These are phyloP conservation scores for Heliconius hewitsoni DNA, from an alignment of 1,140 invertebrate species.

Conservation along the genomic window DNA sequence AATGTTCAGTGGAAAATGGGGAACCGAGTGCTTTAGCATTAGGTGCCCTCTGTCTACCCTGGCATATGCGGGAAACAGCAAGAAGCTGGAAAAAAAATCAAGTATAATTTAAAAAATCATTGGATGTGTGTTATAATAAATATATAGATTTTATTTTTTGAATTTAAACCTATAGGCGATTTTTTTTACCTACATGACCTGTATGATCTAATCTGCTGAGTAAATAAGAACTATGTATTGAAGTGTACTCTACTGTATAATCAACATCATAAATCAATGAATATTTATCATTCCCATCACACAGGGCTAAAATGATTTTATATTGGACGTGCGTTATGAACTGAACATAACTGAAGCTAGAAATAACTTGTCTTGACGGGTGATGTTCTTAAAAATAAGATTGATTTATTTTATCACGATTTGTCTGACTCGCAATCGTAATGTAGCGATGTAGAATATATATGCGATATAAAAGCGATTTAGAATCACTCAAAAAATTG, in stretches of 20 bases:
- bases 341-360: conserved; percentile 48
- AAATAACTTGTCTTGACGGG: conserved; percentile 52
- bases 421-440: conserved; percentile 47
- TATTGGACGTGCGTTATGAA: conserved; percentile 12
- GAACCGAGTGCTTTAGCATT: too few relatives aligned
- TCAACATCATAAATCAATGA: not conserved
- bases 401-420: conserved; percentile 60
- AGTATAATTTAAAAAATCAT: too few relatives aligned
- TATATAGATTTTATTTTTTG: not conserved
- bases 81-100: too few relatives aligned
- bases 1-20: too few relatives aligned
- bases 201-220: not conserved
- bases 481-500: not conserved
- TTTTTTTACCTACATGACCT: not conserved
- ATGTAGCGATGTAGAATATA: not conserved
- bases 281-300: conserved; percentile 8
- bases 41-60: too few relatives aligned
- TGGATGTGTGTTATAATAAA: too few relatives aligned
- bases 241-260: conserved; percentile 5
- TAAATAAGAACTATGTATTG: not conserved
- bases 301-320: not conserved
- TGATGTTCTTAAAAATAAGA: conserved; percentile 63
- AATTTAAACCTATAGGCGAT: not conserved
- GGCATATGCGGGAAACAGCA: too few relatives aligned
- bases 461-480: too few relatives aligned